phyloP scores from a whole-genome alignment of 2,888 invertebrate species.

The Stenoptilia bipunctidactyla region DNA sequence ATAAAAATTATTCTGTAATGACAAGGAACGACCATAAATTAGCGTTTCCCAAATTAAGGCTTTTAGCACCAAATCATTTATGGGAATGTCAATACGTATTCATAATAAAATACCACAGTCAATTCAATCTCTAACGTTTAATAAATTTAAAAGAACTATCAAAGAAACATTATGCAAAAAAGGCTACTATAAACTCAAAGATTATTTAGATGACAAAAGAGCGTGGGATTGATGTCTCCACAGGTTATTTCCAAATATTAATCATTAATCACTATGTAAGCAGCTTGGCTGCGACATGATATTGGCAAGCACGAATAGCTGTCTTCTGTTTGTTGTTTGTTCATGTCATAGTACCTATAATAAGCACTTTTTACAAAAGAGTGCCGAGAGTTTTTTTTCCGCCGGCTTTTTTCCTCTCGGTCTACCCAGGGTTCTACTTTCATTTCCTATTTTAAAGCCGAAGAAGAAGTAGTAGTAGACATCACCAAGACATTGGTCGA shows the following conservation, averaged over 20 bases:
- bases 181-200: not conserved
- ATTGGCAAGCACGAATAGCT: not conserved
- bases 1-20: not conserved
- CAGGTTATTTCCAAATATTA: not conserved
- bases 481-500: too few species aligned
- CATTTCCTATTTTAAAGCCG: too few species aligned
- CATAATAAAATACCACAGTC: not conserved
- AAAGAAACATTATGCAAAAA: not conserved
- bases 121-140: not conserved
- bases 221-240: not conserved
- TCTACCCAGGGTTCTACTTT: too few species aligned
- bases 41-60: not conserved
- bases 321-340: not conserved
- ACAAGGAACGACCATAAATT: not conserved
- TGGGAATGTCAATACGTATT: not conserved
- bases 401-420: too few species aligned
- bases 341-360: too few species aligned
- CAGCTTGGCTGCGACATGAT: constrained; percentile 34
- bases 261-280: constrained; percentile 13
- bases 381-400: too few species aligned
- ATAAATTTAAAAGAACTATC: not conserved
- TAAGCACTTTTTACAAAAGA: too few species aligned
- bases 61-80: not conserved
- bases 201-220: not conserved
- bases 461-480: too few species aligned